These are phyloP conservation scores for Anas platyrhynchos DNA, from an alignment of 2,113 vertebrate genomes.

Conservation along the genomic window DNA sequence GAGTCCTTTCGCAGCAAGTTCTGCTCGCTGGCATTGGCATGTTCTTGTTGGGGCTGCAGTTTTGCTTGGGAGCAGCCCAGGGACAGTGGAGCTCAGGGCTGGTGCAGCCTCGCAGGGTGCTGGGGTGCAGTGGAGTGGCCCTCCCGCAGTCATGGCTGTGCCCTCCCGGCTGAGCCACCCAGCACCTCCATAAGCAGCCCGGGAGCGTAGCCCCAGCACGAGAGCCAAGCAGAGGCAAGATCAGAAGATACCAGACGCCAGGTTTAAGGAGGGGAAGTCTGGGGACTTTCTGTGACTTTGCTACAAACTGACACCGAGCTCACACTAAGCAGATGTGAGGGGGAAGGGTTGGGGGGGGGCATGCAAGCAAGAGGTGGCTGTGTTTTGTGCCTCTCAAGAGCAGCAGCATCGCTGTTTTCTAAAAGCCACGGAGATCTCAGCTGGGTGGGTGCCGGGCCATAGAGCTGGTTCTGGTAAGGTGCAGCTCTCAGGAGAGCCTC, in stretches of 20 bases:
- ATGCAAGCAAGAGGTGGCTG: background rate
- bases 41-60: rapidly evolving
- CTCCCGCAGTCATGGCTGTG: rapidly evolving
- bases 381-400: rapidly evolving
- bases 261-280: background rate
- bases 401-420: background rate
- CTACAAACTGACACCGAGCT: background rate
- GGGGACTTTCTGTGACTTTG: constrained; percentile 29
- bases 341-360: background rate
- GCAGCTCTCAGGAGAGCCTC: background rate
- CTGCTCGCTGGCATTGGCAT: rapidly evolving
- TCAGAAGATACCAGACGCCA: background rate
- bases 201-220: background rate
- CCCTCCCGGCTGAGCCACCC: rapidly evolving
- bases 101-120: background rate
- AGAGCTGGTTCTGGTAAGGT: constrained; percentile 7
- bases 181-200: rapidly evolving
- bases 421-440: background rate
- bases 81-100: background rate
- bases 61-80: background rate
- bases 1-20: rapidly evolving
- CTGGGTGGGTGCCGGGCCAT: background rate
- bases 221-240: background rate
- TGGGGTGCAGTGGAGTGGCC: rapidly evolving
- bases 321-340: background rate